These are phyloP conservation scores for Morpho deidamia DNA, from an alignment of 2,888 invertebrate genomes.

Conservation along the genomic window DNA sequence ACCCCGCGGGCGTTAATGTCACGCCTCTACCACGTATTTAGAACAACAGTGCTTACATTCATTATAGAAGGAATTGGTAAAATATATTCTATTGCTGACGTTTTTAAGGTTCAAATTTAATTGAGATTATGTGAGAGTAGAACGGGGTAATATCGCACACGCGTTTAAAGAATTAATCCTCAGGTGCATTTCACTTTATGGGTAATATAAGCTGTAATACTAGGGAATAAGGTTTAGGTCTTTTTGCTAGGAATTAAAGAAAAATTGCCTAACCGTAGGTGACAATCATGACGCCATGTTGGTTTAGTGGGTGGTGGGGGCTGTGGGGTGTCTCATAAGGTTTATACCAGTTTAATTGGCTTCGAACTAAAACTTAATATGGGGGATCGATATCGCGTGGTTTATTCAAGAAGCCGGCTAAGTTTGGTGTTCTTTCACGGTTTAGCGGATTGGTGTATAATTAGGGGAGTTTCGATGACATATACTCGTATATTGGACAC, in stretches of 20 bases:
- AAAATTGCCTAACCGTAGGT: slow-evolving; percentile 54
- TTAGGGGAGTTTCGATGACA: slow-evolving; percentile 17
- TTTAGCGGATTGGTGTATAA: slow-evolving; percentile 23
- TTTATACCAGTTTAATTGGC: slow-evolving; percentile 72
- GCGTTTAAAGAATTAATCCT: slow-evolving; percentile 62
- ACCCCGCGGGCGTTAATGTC: slow-evolving; percentile 70
- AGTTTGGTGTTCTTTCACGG: slow-evolving; percentile 33
- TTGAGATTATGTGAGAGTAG: slow-evolving; percentile 27
- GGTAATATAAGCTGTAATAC: slow-evolving; percentile 30
- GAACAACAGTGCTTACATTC: slow-evolving; percentile 56
- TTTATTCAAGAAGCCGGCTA: slow-evolving; percentile 48
- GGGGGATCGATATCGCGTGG: slow-evolving; percentile 50
- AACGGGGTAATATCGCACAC: slow-evolving; percentile 61
- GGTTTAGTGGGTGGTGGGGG: slow-evolving; percentile 60
- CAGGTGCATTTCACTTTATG: slow-evolving; percentile 43
- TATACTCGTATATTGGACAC: slow-evolving; percentile 5
- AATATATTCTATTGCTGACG: slow-evolving; percentile 23
- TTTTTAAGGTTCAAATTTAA: slow-evolving; percentile 28
- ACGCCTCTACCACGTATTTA: slow-evolving; percentile 66
- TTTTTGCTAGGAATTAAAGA: slow-evolving; percentile 20
- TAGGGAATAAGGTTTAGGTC: slow-evolving; percentile 28
- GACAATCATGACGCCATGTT: slow-evolving; percentile 75
- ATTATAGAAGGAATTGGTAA: slow-evolving; percentile 24
- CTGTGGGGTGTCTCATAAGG: slow-evolving; percentile 67
- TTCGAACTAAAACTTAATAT: slow-evolving; percentile 55